Conservation (phyloP, 2,888 invertebrate species). For the Zeuzera pyrina region DNA sequence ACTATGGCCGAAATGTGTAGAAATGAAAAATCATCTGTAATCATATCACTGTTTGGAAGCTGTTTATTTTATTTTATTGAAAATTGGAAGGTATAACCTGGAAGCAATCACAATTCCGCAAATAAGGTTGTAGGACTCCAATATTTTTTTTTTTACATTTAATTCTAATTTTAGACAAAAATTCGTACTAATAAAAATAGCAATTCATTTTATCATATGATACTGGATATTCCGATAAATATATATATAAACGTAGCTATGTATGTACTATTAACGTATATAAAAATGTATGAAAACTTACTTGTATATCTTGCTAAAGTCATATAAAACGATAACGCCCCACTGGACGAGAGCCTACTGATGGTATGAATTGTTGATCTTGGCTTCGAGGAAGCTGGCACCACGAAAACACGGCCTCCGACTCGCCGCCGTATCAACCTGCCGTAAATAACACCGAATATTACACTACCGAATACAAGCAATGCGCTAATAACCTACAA, state of each 20-base stretch:
- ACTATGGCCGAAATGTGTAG: no score
- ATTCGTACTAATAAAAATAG: neutral
- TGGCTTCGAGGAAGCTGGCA: conserved; percentile 47
- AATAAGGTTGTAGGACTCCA: no score
- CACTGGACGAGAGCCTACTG: conserved; percentile 81
- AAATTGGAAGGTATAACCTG: no score
- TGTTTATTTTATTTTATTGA: no score
- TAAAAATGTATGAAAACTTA: conserved; percentile 69
- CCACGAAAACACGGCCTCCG: conserved; percentile 45
- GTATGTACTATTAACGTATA: neutral
- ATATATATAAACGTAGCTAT: neutral
- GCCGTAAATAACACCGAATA: conserved; percentile 32
- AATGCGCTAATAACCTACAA: conserved; percentile 13
- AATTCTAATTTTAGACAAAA: no score
- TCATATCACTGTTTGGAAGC: no score
- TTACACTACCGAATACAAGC: conserved; percentile 20
- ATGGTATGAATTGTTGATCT: conserved; percentile 67
- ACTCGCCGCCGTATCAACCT: conserved; percentile 61
- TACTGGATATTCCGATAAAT: neutral
- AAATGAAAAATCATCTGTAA: no score
- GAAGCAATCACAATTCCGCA: no score
- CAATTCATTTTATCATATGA: neutral
- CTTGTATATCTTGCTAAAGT: conserved; percentile 96
- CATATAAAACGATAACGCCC: conserved; percentile 96
- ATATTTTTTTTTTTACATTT: no score